These are phyloP conservation scores for Drosophila eugracilis DNA, from an alignment of 1,140 invertebrate genomes.

Conservation along the genomic window DNA sequence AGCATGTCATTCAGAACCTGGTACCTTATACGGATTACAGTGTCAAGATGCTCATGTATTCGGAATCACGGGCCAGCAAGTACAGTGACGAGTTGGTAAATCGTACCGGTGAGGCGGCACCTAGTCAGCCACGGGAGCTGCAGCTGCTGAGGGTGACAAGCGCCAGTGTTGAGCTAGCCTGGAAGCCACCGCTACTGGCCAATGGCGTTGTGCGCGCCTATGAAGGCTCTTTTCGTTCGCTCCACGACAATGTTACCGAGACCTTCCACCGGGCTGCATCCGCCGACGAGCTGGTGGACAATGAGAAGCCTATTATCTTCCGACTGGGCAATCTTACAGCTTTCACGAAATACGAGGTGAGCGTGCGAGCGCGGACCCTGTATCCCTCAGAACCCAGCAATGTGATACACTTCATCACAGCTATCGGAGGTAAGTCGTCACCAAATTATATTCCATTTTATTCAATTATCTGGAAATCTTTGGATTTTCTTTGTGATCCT, in stretches of 20 bases:
- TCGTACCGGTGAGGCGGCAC: constrained; percentile 62
- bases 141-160: constrained; percentile 35
- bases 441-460: no score
- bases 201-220: constrained; percentile 67
- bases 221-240: constrained; percentile 32
- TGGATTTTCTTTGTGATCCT: no score
- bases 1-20: constrained; percentile 53
- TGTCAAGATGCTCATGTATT: constrained; percentile 71
- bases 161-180: constrained; percentile 38
- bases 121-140: constrained; percentile 56
- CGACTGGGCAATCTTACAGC: constrained; percentile 58
- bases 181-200: constrained; percentile 59
- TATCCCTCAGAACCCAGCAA: constrained; percentile 66
- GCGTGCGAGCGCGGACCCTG: constrained; percentile 47
- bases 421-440: constrained; percentile 54
- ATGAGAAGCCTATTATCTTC: constrained; percentile 47
- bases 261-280: constrained; percentile 42
- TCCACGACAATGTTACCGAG: constrained; percentile 35
- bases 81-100: constrained; percentile 69
- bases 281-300: constrained; percentile 54
- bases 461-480: no score
- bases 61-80: constrained; percentile 56
- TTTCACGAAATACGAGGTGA: constrained; percentile 59
- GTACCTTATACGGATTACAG: constrained; percentile 70
- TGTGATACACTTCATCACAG: constrained; percentile 47